Base-by-base conservation (phyloP, 2,797 vertebrate species). In the Triplophysa yarkandensis region DNA sequence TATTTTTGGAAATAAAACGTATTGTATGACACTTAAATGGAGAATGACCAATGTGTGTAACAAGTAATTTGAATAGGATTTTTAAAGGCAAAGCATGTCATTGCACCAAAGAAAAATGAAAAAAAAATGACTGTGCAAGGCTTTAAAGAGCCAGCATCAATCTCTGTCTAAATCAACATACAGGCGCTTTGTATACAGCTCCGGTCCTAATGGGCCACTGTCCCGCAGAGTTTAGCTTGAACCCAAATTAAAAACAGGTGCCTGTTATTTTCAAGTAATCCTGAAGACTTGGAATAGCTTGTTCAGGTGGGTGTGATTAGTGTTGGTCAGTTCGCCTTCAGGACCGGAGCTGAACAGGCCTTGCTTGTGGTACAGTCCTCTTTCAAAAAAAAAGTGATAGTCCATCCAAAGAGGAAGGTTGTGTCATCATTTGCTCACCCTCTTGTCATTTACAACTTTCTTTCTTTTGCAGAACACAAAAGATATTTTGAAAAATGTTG, bases 11-110 rank as follows among this genome's bases (percentile, higher is more conserved):
- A n/a, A n/a, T n/a, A n/a, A n/a, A n/a, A n/a, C n/a, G n/a, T n/a
- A n/a, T n/a, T n/a, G n/a, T n/a, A n/a, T n/a, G n/a, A n/a, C n/a
- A n/a, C n/a, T n/a, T n/a, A n/a, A n/a, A 39, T 10, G 25, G 3
- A 27, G 3, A 14, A 30, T 76, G 62, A 80, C 68, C 36, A 71
- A 55, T 41, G 25, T 58, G 44, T 67, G 28, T 36, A 23, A n/a
- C 21, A 68, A 71, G 48, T 77, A 9, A 64, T 76, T 52, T 39
- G 43, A 30, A 48, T 55, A 39, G 17, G 23, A 14, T 62, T 65
- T 75, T 55, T 52, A 19, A 48, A 19, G 44, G 36, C 10, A 6
- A 71, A 71, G 57, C 43, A 13, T 16, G 34, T 11, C 11, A 25
- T 28, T 62, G 41, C 7, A 32, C 30, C 4, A 34, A 34, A 6